Percentiles rank a stretch among this genome's conserved stretches.
Conservation (phyloP, 2,797 vertebrate species). For the Lophotriccus pileatus region DNA sequence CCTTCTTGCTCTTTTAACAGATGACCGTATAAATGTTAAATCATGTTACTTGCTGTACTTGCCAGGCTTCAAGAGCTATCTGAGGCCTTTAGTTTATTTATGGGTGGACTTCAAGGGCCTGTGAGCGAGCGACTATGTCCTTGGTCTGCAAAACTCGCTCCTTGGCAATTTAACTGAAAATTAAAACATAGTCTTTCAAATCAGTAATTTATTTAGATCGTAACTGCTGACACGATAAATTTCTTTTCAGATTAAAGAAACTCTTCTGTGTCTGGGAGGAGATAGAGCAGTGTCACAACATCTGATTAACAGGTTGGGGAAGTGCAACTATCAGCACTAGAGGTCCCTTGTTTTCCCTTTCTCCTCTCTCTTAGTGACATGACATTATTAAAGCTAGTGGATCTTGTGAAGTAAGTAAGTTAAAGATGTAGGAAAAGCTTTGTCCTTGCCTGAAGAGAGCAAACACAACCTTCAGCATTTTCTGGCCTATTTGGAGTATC, state of each 20-base stretch:
- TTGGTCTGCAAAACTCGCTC: constrained; percentile 27
- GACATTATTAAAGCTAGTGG: not conserved
- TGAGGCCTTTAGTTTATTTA: constrained; percentile 11
- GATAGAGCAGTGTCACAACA: not conserved
- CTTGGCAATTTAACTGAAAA: not conserved
- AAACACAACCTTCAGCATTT: not conserved
- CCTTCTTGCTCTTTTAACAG: constrained; percentile 36
- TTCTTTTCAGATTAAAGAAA: not conserved
- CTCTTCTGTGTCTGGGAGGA: not conserved
- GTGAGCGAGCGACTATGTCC: not conserved
- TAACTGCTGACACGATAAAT: not conserved
- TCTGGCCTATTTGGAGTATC: not conserved
- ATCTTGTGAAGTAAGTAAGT: not conserved
- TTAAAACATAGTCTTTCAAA: not conserved
- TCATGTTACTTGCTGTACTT: not conserved
- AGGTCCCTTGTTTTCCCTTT: not conserved
- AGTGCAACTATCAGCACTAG: not conserved
- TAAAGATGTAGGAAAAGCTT: not conserved
- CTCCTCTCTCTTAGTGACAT: not conserved
- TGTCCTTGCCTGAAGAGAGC: not conserved
- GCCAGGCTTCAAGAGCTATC: constrained; percentile 19
- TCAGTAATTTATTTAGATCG: constrained; percentile 40
- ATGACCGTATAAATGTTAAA: constrained; percentile 39
- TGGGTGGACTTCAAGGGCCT: not conserved
- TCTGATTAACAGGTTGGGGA: not conserved